Evolutionary conservation across 2,888 invertebrate genomes (phyloP), one percentile per base, ranked within the genome.

Genomic region (Caenorhabditis japonica): DNA sequence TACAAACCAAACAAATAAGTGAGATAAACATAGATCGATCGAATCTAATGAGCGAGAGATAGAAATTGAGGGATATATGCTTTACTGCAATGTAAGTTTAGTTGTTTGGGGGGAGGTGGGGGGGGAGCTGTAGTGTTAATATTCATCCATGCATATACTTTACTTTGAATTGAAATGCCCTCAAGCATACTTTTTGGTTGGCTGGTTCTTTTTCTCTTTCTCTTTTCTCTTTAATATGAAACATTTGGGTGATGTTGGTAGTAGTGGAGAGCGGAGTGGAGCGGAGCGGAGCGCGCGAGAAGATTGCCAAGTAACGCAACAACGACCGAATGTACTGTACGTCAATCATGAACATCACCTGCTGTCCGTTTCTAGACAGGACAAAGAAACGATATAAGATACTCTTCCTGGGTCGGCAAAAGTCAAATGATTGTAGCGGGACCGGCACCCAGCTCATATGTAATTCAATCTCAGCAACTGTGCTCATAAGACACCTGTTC

Each of bases 1-100:
- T 61, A 70, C 70, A 70, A 70, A 49, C 70, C 70, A 61, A 70
- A 70, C 70, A 70, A 61, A 61, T 55, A 56, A 61, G 61, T 61
- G 69, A 46, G 61, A 60, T 70, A 60, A 61, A 70, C 70, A 70
- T 49, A 69, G 46, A 69, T 69, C 49, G 43, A 46, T 27, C 10
- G 43, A 17, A 30, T 7, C 33, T 19, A 49, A n/a, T 7, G 30
- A 30, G 30, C 5, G 30, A 30, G 30, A 30, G 30, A 30, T 5
- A 30, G 30, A 30, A 30, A 30, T 10, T 5, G 30, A 34, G 34
- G 64, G 23, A 38, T 25, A 39, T 53, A 47, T 38, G 43, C 34
- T 43, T 43, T 21, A n/a, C 10, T 21, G 15, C 30, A 15, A 62
- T 62, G 55, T 64, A 56, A 55, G 55, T 64, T 64, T 64, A 41